These are phyloP conservation scores for Seira musarum DNA, from an alignment of 2,888 invertebrate genomes.

Conservation along the genomic window DNA sequence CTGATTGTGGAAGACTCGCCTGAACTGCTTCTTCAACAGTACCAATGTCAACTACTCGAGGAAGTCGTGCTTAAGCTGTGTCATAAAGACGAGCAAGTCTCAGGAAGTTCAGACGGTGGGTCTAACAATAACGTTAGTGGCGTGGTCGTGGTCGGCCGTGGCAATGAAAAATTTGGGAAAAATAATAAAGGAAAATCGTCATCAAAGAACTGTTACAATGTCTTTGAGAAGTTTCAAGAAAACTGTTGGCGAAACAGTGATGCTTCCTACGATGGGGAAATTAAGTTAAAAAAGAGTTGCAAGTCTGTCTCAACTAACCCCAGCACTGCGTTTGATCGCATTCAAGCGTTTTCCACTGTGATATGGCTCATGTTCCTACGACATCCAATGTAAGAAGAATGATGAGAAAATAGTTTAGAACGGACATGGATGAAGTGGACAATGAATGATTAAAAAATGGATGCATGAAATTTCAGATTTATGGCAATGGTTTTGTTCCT, in stretches of 20 bases:
- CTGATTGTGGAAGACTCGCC: slow-evolving; percentile 93
- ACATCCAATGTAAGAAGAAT: slow-evolving; percentile 38
- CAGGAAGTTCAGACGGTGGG: background rate
- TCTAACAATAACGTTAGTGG: slow-evolving; percentile 13
- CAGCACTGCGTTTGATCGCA: background rate
- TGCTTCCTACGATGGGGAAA: background rate
- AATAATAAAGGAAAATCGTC: slow-evolving; percentile 2
- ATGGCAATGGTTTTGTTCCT: slow-evolving; percentile 30
- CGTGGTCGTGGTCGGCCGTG: slow-evolving; percentile 9
- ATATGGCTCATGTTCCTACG: slow-evolving; percentile 41
- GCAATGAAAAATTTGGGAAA: background rate
- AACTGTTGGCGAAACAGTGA: slow-evolving; percentile 17
- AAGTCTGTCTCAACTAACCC: background rate
- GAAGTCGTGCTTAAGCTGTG: slow-evolving; percentile 91
- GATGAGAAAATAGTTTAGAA: slow-evolving; percentile 1
- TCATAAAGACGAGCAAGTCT: slow-evolving; percentile 31
- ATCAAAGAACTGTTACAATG: slow-evolving; percentile 38
- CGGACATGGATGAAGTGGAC: background rate
- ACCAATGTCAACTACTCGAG: slow-evolving; percentile 87
- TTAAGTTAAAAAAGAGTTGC: background rate
- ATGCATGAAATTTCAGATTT: slow-evolving; percentile 27
- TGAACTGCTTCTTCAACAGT: slow-evolving; percentile 81
- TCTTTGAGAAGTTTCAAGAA: slow-evolving; percentile 33
- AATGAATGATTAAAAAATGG: no score
- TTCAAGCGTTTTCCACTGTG: slow-evolving; percentile 24